Base-by-base conservation (phyloP, 2,888 invertebrate species). In the Lasioglossum calceatum region DNA sequence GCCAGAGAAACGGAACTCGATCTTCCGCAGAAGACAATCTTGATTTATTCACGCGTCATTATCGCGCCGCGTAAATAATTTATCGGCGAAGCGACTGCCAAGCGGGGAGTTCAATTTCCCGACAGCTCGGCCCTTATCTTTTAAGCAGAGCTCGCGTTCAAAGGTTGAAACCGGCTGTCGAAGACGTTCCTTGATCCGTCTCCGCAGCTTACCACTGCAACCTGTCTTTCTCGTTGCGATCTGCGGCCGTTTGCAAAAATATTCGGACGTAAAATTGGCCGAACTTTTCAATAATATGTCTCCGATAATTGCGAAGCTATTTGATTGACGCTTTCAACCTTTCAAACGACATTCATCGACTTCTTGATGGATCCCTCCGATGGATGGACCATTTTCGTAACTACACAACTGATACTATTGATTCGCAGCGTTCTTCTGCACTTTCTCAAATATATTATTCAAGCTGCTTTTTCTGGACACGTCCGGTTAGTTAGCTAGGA, bases 11-110 rank as follows among this genome's bases (percentile, higher is more conserved):
- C 78, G 70, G 36, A 54, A 42, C 42, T 58, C 54, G 42, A 70
- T 32, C 32, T 58, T 44, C 72, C 32, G 5, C n/a, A 14, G 72
- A 50, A 80, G 81, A 82, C 82, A 82, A 80, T 82, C 81, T 82
- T 80, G 73, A 82, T 82, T 82, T 82, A 80, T 74, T 67, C 82
- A 36, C 67, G 82, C 80, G 80, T 82, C 73, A 80, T 82, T 82
- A 76, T 81, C 71, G 72, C 44, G 32, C 19, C 72, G 14, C 39
- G 76, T 72, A 76, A 84, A 84, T 84, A 47, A 84, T 81, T 84
- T 72, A 84, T 39, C 76, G 16, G 36, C 76, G 47, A 23, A 32
- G 19, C 61, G 73, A 47, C 47, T 19, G 39, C 50, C 75, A 32
- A 32, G 8, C 42, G 47, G 81, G 10, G 71, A 84, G 76, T 84